Conservation (phyloP, 2,113 vertebrate species). For the Ursus arctos region DNA sequence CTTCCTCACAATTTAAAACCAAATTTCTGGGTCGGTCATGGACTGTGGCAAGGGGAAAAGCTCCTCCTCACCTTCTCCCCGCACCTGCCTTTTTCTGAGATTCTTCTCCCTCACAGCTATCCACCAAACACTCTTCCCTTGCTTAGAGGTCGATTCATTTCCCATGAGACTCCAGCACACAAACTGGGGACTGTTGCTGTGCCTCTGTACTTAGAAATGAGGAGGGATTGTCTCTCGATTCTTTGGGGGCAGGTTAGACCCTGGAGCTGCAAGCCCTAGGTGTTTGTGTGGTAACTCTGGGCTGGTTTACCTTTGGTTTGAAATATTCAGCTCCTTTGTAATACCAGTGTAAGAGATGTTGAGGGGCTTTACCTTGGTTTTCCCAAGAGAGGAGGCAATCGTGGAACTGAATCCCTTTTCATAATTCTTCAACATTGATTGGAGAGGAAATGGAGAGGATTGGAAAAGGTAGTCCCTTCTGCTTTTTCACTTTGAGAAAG, state of each 20-base stretch:
- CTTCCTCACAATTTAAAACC: background rate
- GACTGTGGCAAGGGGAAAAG: background rate
- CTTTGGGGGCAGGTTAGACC: background rate
- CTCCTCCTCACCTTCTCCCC: background rate
- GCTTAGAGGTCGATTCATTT: background rate
- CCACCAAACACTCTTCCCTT: background rate
- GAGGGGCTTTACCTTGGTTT: slow-evolving; percentile 13
- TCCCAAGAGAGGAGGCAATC: slow-evolving; percentile 5
- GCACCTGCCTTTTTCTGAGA: background rate
- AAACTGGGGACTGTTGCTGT: background rate
- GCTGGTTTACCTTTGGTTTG: background rate
- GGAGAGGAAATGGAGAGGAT: background rate
- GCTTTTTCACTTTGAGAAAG: background rate
- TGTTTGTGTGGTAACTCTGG: background rate
- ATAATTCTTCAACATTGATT: background rate
- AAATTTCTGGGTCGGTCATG: background rate
- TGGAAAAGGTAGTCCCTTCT: background rate
- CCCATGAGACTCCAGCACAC: background rate
- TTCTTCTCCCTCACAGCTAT: background rate
- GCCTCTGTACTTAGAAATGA: background rate
- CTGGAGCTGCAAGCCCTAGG: background rate
- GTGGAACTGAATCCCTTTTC: background rate
- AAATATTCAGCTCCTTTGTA: background rate
- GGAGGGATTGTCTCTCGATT: background rate
- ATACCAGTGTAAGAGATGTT: background rate